Base-by-base conservation (phyloP, 2,888 invertebrate genomes). In the Trachelus tabidus region DNA sequence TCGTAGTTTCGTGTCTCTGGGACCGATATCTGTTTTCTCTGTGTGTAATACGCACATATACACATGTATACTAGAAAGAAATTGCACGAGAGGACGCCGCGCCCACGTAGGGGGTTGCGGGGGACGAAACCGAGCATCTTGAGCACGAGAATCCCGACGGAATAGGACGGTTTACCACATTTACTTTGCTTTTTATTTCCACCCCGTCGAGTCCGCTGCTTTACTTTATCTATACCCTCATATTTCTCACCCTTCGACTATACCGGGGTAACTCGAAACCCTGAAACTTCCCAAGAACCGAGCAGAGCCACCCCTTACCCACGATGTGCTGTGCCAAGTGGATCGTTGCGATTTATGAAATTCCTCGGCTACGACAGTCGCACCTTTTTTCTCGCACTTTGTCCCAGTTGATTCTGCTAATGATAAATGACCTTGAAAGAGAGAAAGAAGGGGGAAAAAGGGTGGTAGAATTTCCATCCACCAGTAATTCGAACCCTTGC, bases 161-260 rank as follows among this genome's bases (percentile, higher is more conserved):
- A 12, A 71, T 71, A 34, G 71, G 71, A 23, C 71, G 71, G 71
- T 71, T 71, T 31, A 34, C 31, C 71, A 23, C 15, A 31, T 34
- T 71, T 31, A 71, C 33, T 31, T 71, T 34, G 71, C 71, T 71
- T 71, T 71, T 71, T 71, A 71, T 23, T 71, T 71, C 33, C 71
- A 71, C 71, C 71, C 33, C 33, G 33, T 71, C 71, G 56, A 23
- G 56, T 71, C 12, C 31, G 71, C 31, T 56, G 71, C 71, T 71
- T 69, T 33, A 33, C 40, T 40, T 56, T 56, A 56, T 56, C 56
- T 56, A 3, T 15, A 6, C 2, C 56, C 56, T 56, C 56, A 1
- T 56, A 56, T 2, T 23, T 56, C 56, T 56, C 56, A 56, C 23
- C 56, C 23, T 56, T 9, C 2, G 23, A 6, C 56, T 56, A 23